Conservation (phyloP, 2,113 vertebrate genomes). For the Actenoides lindsayi region DNA sequence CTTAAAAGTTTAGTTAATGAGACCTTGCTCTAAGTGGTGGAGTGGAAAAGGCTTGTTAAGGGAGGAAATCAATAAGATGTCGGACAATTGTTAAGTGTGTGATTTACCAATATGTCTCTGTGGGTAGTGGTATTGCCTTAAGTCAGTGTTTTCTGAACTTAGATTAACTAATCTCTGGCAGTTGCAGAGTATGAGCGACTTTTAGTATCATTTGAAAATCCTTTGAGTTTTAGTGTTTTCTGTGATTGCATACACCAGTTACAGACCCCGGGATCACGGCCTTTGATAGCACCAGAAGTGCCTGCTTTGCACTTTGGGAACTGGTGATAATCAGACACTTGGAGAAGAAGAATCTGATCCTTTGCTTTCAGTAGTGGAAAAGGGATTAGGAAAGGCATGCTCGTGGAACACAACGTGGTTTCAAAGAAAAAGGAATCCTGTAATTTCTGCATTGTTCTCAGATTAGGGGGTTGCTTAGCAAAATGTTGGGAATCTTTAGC, state of each 20-base stretch:
- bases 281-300: background rate
- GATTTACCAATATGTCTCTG: background rate
- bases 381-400: background rate
- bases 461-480: background rate
- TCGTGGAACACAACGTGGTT: background rate
- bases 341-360: conserved; percentile 12
- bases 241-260: background rate
- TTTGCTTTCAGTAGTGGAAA: background rate
- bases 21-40: background rate
- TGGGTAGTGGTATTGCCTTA: background rate
- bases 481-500: background rate
- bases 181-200: background rate
- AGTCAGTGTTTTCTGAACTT: background rate
- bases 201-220: background rate
- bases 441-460: background rate
- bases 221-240: background rate
- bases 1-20: conserved; percentile 9
- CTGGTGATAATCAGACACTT: background rate
- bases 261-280: background rate
- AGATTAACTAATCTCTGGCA: background rate
- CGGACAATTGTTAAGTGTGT: background rate
- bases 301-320: background rate
- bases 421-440: background rate
- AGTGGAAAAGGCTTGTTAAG: background rate
- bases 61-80: background rate